Evolutionary conservation across 2,797 vertebrate species (phyloP), one percentile per base, ranked within the genome.

Genomic region (Heterohyrax brucei): DNA sequence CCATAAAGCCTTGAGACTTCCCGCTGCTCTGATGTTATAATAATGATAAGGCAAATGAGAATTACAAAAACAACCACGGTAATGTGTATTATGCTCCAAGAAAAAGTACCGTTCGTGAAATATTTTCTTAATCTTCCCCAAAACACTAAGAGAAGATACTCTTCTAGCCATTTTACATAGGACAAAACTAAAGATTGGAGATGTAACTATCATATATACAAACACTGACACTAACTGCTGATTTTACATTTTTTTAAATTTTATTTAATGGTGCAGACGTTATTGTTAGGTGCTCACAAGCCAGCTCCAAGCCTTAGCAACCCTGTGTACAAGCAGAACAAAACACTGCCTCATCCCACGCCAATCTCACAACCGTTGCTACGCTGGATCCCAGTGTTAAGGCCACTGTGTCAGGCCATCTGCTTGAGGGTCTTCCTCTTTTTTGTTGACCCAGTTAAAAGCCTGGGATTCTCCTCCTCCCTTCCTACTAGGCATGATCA

Each of bases 1-100:
- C 89, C 86, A 92, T 21, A 89, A 95, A 88, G 56, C 87, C 87
- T 90, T 53, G 50, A 88, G 62, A 92, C 33, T 62, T 93, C 91
- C 90, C 3, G 8, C 56, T 44, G 48, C 39, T 75, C 9, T 89
- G 61, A 87, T 87, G 64, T 46, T 61, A 44, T 30, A 70, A 33
- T 89, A 62, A 94, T 76, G 50, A 91, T 33, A 91, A 90, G 62
- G 50, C 48, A 90, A 94, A 87, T 22, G 61, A 93, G 66, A 82
- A 82, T 30, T 30, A 14, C 53, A 44, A 86, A 87, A 90, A 64
- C 46, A 91, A 77, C 33, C 9, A 21, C 10, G 24, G 26, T 21
- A 12, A 84, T 44, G n/a, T 89, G 93, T 82, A 56, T 61, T 48
- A 6, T 82, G 39, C 73, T 94, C 21, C 39, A 53, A 21, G 24